Conservation (phyloP, 2,888 invertebrate species). For the Athalia cordata region DNA sequence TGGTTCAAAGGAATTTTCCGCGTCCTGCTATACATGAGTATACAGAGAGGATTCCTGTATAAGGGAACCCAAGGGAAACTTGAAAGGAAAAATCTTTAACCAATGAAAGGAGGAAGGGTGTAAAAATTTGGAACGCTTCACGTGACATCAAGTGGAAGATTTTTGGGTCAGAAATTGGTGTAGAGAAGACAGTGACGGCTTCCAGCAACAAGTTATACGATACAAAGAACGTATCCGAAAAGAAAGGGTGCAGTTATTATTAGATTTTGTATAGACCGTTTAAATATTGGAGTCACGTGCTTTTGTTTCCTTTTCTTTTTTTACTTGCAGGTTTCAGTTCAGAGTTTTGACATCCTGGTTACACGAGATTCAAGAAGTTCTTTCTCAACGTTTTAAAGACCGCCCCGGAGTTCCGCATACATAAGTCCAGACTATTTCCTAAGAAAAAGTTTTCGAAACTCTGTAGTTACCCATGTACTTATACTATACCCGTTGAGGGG, state of each 20-base stretch:
- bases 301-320: not conserved
- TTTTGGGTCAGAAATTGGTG: slow-evolving; percentile 5
- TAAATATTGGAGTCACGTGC: too few species aligned
- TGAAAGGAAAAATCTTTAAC: slow-evolving; percentile 12
- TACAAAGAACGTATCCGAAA: not conserved
- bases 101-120: slow-evolving; percentile 1
- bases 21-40: not conserved
- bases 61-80: not conserved
- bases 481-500: not conserved
- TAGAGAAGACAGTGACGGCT: not conserved
- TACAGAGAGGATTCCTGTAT: not conserved
- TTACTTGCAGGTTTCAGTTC: not conserved
- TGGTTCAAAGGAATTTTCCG: slow-evolving; percentile 28
- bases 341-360: not conserved
- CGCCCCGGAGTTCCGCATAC: slow-evolving; percentile 28
- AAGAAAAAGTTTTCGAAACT: slow-evolving; percentile 1
- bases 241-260: too few species aligned
- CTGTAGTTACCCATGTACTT: not conserved
- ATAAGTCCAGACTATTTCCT: slow-evolving; percentile 11
- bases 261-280: too few species aligned
- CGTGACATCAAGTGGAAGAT: not conserved
- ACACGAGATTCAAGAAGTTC: slow-evolving; percentile 16
- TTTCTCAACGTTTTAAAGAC: slow-evolving; percentile 6
- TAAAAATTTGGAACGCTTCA: not conserved
- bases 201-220: not conserved